Conservation (phyloP, 2,113 vertebrate genomes). For the Erythrocercus mccallii region DNA sequence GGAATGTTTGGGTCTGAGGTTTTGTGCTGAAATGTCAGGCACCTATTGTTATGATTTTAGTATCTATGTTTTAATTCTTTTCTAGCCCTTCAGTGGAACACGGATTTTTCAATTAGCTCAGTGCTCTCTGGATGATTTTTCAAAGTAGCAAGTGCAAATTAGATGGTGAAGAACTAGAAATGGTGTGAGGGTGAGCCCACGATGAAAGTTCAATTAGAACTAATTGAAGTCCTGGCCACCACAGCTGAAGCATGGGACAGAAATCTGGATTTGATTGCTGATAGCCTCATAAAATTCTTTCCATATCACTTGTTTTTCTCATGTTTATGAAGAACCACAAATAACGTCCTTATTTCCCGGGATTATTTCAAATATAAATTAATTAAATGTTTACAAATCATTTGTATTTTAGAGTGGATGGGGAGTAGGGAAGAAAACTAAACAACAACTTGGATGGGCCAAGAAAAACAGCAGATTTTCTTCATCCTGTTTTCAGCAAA, state of each 20-base stretch:
- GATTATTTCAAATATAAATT: background rate
- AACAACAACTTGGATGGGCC: background rate
- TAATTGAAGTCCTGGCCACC: background rate
- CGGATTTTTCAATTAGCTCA: background rate
- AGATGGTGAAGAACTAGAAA: background rate
- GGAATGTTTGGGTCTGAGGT: constrained; percentile 28
- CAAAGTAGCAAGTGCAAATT: background rate
- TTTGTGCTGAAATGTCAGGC: constrained; percentile 9
- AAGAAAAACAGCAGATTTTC: background rate
- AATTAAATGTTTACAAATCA: background rate
- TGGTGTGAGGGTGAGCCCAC: background rate
- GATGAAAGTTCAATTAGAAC: background rate
- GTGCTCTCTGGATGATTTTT: background rate
- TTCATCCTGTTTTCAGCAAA: background rate
- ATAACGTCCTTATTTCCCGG: background rate
- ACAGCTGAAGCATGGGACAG: background rate
- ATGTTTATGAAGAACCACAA: background rate
- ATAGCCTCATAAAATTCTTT: background rate
- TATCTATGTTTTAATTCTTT: constrained; percentile 37
- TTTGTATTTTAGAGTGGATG: background rate
- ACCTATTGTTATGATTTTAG: background rate
- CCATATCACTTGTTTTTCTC: background rate
- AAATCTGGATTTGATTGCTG: background rate
- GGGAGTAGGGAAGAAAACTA: background rate
- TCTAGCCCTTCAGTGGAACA: background rate